Conservation (phyloP, 2,797 vertebrate species). For the Pseudocheirus occidentalis region DNA sequence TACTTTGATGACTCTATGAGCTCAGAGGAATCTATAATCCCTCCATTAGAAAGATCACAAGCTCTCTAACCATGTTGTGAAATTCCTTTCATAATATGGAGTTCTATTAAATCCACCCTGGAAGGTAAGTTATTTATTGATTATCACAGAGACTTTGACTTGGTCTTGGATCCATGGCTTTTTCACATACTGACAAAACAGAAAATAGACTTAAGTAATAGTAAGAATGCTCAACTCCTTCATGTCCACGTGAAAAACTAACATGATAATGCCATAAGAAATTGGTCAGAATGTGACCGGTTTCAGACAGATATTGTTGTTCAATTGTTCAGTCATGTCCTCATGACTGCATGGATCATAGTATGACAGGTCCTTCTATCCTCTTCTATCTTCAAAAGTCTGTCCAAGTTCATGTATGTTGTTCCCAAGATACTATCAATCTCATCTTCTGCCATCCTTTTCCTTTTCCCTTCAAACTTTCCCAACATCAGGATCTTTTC, state of each 20-base stretch:
- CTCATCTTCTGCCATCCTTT: too few relatives aligned
- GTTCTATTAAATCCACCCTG: neutral
- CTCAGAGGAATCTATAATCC: neutral
- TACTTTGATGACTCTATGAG: neutral
- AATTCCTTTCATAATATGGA: neutral
- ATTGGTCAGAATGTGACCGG: too few relatives aligned
- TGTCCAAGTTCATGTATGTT: too few relatives aligned
- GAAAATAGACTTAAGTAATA: neutral
- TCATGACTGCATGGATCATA: too few relatives aligned
- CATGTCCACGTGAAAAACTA: neutral
- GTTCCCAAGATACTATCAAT: too few relatives aligned
- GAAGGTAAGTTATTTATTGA: neutral
- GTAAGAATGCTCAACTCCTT: neutral
- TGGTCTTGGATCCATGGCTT: neutral
- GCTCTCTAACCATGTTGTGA: neutral
- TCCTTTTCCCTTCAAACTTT: too few relatives aligned
- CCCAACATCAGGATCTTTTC: too few relatives aligned
- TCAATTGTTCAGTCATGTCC: too few relatives aligned
- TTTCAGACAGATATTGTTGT: too few relatives aligned
- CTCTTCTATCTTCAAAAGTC: too few relatives aligned
- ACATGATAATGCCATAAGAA: too few relatives aligned
- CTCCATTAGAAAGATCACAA: neutral
- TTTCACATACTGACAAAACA: neutral
- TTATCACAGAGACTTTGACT: neutral
- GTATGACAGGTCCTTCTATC: too few relatives aligned